A percentile compares a stretch with the other conserved stretches of the same genome.
phyloP scores from a whole-genome alignment of 2,888 invertebrate genomes.

The Phortica okadai region DNA sequence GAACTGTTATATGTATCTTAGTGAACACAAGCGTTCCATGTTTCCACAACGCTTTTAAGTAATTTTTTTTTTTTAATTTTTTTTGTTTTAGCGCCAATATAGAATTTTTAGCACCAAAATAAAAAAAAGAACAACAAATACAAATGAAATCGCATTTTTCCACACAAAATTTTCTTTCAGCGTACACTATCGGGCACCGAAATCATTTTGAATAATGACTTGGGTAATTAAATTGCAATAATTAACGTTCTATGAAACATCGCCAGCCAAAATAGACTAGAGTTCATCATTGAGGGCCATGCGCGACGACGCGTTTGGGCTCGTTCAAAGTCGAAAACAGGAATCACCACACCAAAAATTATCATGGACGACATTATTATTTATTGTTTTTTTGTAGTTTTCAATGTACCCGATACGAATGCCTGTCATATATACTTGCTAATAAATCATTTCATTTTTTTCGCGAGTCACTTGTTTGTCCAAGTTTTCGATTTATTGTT shows the following conservation, averaged over 20 bases:
- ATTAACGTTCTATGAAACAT: slow-evolving; percentile 7
- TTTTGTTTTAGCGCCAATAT: neutral
- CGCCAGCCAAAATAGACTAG: neutral
- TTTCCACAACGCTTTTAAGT: neutral
- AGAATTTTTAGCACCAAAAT: neutral
- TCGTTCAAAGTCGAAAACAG: slow-evolving; percentile 32
- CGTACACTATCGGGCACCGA: slow-evolving; percentile 35
- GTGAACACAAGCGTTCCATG: neutral
- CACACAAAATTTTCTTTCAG: neutral
- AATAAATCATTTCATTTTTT: slow-evolving; percentile 20
- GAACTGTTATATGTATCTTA: neutral
- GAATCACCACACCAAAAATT: slow-evolving; percentile 22
- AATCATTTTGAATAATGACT: slow-evolving; percentile 33
- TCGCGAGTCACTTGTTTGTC: neutral
- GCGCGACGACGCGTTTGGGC: neutral
- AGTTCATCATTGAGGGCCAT: slow-evolving; percentile 8
- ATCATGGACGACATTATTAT: neutral
- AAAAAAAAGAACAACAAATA: neutral
- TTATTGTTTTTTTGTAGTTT: neutral
- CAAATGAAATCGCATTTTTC: no score
- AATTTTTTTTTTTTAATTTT: no score
- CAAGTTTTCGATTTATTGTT: neutral
- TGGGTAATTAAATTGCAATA: slow-evolving; percentile 28
- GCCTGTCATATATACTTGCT: neutral
- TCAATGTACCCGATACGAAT: neutral